A percentile compares a stretch with the other conserved stretches of the same genome.
Evolutionary conservation across 2,888 invertebrate species (phyloP).

Genomic region (Neoascia interrupta): DNA sequence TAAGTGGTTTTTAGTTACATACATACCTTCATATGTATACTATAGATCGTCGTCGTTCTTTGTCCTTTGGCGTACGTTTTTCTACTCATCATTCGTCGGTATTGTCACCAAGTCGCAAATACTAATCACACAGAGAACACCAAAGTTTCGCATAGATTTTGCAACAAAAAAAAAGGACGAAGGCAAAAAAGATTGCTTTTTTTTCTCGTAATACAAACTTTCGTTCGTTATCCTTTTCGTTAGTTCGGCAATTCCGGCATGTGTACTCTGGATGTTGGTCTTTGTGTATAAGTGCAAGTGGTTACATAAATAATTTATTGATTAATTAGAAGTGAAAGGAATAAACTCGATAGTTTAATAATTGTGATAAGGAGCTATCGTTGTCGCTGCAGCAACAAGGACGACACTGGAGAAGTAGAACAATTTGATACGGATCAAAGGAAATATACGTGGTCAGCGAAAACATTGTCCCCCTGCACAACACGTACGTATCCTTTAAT

Average conservation of each 20-base stretch:
- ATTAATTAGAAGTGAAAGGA: conserved; percentile 68
- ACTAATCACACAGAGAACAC: conserved; percentile 40
- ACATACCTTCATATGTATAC: conserved; percentile 16
- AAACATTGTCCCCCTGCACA: conserved; percentile 5
- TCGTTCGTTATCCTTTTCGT: conserved; percentile 44
- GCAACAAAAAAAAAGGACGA: conserved; percentile 16
- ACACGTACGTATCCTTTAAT: conserved; percentile 42
- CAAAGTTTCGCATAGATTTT: conserved; percentile 39
- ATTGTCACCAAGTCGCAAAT: conserved; percentile 60
- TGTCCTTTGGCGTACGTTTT: conserved; percentile 53
- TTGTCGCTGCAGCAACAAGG: conserved; percentile 31
- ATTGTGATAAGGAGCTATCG: conserved; percentile 33
- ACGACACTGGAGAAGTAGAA: conserved; percentile 23
- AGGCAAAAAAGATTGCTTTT: conserved; percentile 19
- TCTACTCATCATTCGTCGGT: conserved; percentile 51
- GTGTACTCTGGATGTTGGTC: conserved; percentile 27
- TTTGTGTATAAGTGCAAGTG: conserved; percentile 63
- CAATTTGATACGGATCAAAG: conserved; percentile 19
- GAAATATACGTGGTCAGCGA: conserved; percentile 27
- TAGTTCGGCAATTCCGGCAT: conserved; percentile 31
- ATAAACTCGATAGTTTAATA: too few relatives aligned
- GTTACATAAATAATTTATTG: conserved; percentile 70
- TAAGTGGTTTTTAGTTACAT: conserved; percentile 31
- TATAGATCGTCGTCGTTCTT: conserved; percentile 21
- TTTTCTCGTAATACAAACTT: conserved; percentile 25